Percentiles rank a stretch among this genome's conserved stretches.
phyloP scores from a whole-genome alignment of 1,140 invertebrate species.

The Bilobella aurantiaca region DNA sequence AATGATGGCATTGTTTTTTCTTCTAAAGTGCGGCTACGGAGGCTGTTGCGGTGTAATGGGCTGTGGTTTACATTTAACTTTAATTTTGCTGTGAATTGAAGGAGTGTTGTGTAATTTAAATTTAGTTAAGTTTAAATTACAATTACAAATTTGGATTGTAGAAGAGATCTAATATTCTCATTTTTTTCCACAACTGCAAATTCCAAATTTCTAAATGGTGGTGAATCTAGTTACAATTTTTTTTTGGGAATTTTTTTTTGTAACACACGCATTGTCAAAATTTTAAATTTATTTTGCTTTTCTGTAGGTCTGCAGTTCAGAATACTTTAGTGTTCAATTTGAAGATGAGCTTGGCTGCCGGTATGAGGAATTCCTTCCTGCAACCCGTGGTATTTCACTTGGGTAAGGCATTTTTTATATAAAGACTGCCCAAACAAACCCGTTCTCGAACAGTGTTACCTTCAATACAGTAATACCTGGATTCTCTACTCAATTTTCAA shows the following conservation, averaged over 20 bases:
- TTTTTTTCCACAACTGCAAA: neutral
- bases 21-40: no score
- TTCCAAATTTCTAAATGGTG: no score
- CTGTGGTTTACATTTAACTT: no score
- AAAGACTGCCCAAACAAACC: neutral
- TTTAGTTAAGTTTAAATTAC: no score
- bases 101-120: no score
- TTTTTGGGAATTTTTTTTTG: no score
- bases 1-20: no score
- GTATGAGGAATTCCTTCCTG: constrained; percentile 55
- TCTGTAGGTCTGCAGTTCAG: constrained; percentile 57
- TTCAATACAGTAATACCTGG: neutral
- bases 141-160: neutral
- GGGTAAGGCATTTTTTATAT: constrained; percentile 46
- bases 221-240: no score
- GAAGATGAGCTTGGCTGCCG: constrained; percentile 48
- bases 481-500: no score
- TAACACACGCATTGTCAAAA: neutral
- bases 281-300: neutral
- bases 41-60: no score
- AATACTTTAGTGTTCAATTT: constrained; percentile 64
- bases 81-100: no score
- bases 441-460: neutral
- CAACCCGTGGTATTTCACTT: constrained; percentile 54
- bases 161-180: neutral